A percentile compares a stretch with the other conserved stretches of the same genome.
phyloP scores from a whole-genome alignment of 1,140 invertebrate species.

The Caenorhabditis tropicalis region DNA sequence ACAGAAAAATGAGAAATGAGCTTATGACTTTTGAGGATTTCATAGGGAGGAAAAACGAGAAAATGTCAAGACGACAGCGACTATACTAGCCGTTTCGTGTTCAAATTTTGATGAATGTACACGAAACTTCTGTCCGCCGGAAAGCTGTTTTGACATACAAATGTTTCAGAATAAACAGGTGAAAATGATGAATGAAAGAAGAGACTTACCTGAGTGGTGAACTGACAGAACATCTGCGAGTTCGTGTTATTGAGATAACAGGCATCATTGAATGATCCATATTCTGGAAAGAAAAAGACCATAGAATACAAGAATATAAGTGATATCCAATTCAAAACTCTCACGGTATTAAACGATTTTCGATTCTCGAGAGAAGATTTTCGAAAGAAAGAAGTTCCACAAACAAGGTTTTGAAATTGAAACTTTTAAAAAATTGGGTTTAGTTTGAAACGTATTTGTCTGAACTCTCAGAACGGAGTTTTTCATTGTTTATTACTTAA shows the following conservation, averaged over 20 bases:
- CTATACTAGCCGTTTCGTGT: background rate
- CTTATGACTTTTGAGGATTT: slow-evolving; percentile 27
- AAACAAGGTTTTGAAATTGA: background rate
- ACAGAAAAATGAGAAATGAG: slow-evolving; percentile 13
- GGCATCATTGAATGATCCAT: slow-evolving; percentile 33
- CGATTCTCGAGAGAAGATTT: background rate
- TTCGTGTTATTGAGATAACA: slow-evolving; percentile 38
- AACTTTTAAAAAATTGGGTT: too few relatives aligned
- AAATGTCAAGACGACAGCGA: background rate
- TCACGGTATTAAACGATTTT: background rate
- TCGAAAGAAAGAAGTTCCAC: background rate
- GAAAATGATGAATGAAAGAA: background rate
- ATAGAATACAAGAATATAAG: background rate
- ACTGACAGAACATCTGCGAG: slow-evolving; percentile 34
- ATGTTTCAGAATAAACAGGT: slow-evolving; percentile 7
- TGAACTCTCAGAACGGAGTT: too few relatives aligned
- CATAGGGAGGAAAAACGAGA: background rate
- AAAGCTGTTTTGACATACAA: background rate
- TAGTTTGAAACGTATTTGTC: too few relatives aligned
- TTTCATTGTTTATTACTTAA: too few relatives aligned
- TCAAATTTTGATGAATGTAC: slow-evolving; percentile 31
- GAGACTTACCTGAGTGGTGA: background rate
- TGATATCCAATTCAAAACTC: background rate
- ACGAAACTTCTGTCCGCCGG: background rate
- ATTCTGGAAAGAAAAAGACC: background rate